Base-by-base conservation (phyloP, 2,797 vertebrate species). In the Lateolabrax maculatus region DNA sequence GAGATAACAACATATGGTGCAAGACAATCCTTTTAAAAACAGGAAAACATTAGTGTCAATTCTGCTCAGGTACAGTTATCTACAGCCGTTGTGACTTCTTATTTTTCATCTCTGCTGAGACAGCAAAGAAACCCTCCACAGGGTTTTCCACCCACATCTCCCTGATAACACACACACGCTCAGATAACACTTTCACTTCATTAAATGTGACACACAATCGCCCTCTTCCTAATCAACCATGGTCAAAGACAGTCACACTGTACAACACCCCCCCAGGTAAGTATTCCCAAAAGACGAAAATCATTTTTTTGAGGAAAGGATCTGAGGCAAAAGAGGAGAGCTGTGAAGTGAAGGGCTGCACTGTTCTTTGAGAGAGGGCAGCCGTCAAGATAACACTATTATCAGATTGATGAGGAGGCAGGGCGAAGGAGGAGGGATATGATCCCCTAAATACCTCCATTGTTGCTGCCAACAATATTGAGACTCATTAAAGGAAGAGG, bases 381-480 rank as follows among this genome's bases (percentile, higher is more conserved):
- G 67, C 41, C 16, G 29, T 29, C 4, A 13, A 83, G 91, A 92
- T 92, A 90, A 89, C 72, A 41, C 63, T 1, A 52, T 75, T 88
- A 88, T 90, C 88, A 72, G 82, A 85, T 71, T 37, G 77, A 81
- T 43, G 89, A 85, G 79, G 78, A 87, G 83, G 79, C 51, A 37
- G 80, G 82, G 77, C 5, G 31, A 60, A 85, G 67, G 75, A 21
- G n/a, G 75, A 64, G 60, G 68, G 49, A 80, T 67, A 68, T 15
- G 78, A 86, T 87, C 79, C 69, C 39, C 48, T 29, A 80, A 80
- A 89, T 71, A 56, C 65, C 60, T 72, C 79, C 57, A 86, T 86
- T 89, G 88, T 86, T 79, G 62, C 62, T 34, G 67, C 63, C 51
- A 56, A 81, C 67, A 77, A 75, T 55, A 79, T 31, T 31, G 55